These are phyloP conservation scores for Hylyphantes graminicola DNA, from an alignment of 1,140 invertebrate species.

Conservation along the genomic window DNA sequence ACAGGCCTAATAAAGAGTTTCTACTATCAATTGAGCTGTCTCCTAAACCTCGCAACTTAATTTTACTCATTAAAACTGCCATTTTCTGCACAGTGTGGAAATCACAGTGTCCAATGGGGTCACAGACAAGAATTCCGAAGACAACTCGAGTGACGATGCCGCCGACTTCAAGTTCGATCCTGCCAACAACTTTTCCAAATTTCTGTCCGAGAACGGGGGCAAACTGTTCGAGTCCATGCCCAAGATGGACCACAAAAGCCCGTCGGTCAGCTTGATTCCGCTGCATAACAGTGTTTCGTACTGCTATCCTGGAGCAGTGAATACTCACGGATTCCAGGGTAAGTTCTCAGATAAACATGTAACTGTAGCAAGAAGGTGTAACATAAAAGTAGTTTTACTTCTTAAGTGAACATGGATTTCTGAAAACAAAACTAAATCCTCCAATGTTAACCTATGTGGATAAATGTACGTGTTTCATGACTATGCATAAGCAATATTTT, in stretches of 20 bases:
- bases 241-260: slow-evolving; percentile 12
- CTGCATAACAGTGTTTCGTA: slow-evolving; percentile 56
- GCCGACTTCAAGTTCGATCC: slow-evolving; percentile 14
- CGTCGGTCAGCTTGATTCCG: slow-evolving; percentile 44
- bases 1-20: not conserved
- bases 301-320: slow-evolving; percentile 30
- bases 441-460: no score
- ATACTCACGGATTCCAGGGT: not conserved
- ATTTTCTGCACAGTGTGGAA: slow-evolving; percentile 11
- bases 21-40: not conserved
- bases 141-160: slow-evolving; percentile 33
- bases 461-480: no score
- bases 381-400: no score
- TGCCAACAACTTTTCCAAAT: not conserved
- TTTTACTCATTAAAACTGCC: not conserved
- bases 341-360: no score
- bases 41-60: not conserved
- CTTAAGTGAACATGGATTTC: no score
- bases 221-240: not conserved
- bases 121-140: slow-evolving; percentile 11
- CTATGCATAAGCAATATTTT: no score
- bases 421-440: no score
- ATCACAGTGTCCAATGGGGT: not conserved
- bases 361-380: no score
- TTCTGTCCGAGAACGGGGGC: not conserved